phyloP scores from a whole-genome alignment of 2,888 invertebrate species.

The Phania funesta region DNA sequence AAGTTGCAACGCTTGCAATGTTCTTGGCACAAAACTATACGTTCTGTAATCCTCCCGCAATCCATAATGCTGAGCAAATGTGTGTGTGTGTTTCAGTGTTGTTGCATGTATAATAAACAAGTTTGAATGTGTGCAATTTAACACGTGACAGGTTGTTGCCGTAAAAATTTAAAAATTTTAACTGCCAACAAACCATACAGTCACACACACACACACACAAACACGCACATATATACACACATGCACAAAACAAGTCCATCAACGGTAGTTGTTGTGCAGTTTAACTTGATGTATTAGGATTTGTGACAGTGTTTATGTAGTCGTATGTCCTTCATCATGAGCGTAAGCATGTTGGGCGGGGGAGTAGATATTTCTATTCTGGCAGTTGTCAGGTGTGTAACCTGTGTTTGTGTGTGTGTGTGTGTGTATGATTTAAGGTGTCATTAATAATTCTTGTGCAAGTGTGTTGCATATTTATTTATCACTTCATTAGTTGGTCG shows the following conservation, averaged over 20 bases:
- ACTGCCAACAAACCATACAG: conserved; percentile 18
- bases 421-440: conserved; percentile 1
- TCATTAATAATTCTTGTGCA: conserved; percentile 12
- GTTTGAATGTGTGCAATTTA: conserved; percentile 43
- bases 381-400: not conserved
- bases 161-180: conserved; percentile 50
- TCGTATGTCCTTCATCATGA: not conserved
- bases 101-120: not conserved
- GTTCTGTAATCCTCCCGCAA: not conserved
- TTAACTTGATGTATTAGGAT: conserved; percentile 5
- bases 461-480: conserved; percentile 36
- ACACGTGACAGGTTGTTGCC: conserved; percentile 45
- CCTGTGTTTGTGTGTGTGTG: not conserved
- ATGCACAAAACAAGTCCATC: not conserved
- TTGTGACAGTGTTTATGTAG: not conserved
- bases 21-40: too few species aligned
- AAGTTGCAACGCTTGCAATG: too few species aligned
- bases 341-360: not conserved
- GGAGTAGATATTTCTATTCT: not conserved
- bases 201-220: not conserved
- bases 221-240: not conserved
- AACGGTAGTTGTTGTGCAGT: not conserved
- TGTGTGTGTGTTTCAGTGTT: not conserved
- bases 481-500: conserved; percentile 53
- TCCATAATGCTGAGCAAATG: conserved; percentile 6